Evolutionary conservation across 2,113 vertebrate species (phyloP).

Genomic region (Cyrtonyx montezumae): DNA sequence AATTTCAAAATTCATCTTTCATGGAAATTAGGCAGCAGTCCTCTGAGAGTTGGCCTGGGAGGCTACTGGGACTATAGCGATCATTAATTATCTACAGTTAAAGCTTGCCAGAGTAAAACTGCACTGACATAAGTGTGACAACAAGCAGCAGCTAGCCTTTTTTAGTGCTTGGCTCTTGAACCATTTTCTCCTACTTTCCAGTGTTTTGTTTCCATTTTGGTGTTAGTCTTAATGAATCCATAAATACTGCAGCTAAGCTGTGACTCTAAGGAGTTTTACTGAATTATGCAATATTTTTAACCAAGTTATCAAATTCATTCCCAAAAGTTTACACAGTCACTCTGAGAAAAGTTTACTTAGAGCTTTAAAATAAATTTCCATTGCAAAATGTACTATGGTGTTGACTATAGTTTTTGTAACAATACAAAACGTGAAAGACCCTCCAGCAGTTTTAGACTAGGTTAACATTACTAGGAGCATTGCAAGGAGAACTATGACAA

Average conservation of each 20-base stretch:
- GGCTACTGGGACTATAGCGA: not conserved
- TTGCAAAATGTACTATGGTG: not conserved
- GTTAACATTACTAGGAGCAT: not conserved
- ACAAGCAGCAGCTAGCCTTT: not conserved
- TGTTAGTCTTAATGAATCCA: not conserved
- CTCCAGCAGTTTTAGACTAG: not conserved
- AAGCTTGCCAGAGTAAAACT: not conserved
- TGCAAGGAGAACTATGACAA: constrained; percentile 28
- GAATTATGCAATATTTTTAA: not conserved
- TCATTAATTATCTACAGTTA: not conserved
- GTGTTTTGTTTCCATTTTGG: not conserved
- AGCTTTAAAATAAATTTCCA: not conserved
- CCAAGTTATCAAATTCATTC: not conserved
- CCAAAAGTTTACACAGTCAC: not conserved
- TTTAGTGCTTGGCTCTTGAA: not conserved
- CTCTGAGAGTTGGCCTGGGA: not conserved
- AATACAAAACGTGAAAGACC: not conserved
- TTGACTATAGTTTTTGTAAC: not conserved
- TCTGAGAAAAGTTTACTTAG: not conserved
- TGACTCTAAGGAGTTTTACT: not conserved
- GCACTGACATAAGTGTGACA: not conserved
- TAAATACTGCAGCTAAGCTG: not conserved
- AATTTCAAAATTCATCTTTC: not conserved
- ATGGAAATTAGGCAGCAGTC: not conserved
- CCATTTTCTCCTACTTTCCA: not conserved